These are phyloP conservation scores for Meghimatium bilineatum DNA, from an alignment of 2,888 invertebrate genomes.

Conservation along the genomic window DNA sequence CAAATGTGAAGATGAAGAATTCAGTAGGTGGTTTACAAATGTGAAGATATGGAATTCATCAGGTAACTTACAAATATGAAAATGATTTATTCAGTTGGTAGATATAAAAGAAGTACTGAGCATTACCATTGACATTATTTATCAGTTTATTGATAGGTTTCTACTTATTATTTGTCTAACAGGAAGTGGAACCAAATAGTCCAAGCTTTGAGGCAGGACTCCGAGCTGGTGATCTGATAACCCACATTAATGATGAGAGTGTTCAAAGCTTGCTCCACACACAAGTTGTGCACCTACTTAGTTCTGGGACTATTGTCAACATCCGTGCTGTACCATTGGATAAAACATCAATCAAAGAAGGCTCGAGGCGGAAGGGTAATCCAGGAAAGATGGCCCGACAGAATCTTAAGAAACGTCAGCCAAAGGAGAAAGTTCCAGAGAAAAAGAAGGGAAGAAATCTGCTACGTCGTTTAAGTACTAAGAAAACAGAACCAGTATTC, in stretches of 20 bases:
- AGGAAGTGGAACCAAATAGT: constrained; percentile 95
- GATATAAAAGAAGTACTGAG: neutral
- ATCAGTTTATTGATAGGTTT: constrained; percentile 42
- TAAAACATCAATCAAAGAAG: constrained; percentile 93
- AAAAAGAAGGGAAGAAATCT: constrained; percentile 86
- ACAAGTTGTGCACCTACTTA: constrained; percentile 91
- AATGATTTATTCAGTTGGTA: neutral
- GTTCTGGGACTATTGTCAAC: constrained; percentile 85
- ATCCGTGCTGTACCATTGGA: constrained; percentile 86
- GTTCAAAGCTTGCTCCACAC: constrained; percentile 90
- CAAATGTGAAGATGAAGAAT: neutral
- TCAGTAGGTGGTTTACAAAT: neutral
- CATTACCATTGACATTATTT: neutral
- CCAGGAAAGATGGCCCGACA: constrained; percentile 77
- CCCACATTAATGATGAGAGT: constrained; percentile 90
- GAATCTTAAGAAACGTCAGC: constrained; percentile 68
- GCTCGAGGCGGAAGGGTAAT: constrained; percentile 81
- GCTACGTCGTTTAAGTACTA: constrained; percentile 79
- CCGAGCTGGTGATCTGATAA: constrained; percentile 88
- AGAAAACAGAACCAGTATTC: constrained; percentile 75
- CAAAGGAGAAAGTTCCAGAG: constrained; percentile 82
- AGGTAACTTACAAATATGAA: neutral
- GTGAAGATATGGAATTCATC: neutral
- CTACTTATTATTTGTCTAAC: constrained; percentile 52
- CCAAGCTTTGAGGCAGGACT: constrained; percentile 83